Evolutionary conservation across 37 sponge, comb jelly and placozoan genomes (phyloP), one percentile per base, ranked within the genome.

Genomic region (Chondrilla cf. caribensis): DNA sequence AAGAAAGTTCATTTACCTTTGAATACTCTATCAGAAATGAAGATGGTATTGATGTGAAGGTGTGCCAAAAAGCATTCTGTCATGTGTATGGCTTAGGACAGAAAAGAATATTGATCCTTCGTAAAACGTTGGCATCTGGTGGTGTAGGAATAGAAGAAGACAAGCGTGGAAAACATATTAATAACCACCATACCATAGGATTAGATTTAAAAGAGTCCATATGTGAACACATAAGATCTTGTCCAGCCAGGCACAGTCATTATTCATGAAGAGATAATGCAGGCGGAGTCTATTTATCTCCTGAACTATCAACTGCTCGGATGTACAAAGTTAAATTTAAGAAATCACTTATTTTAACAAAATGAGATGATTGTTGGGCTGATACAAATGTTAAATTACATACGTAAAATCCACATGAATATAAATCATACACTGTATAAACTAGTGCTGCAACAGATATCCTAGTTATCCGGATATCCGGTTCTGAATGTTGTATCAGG

Each of bases 231-330:
- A 83, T 83, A 24, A 14, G 7, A 3, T 83, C 75, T 15, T 55
- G 70, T 51, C 84, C 76, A 8, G 11, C 60, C 3, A 83, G 84
- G 54, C 33, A n/a, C 3, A 83, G 84, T 54, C 84, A 83, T 32
- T 83, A 83, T 71, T 83, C 84, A 32, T 39, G 84, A 8, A 25
- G 72, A 36, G 70, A 72, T 22, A 83, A 83, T 33, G 43, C 84
- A 11, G 15, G 31, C 26, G 43, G 84, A 17, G 9, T 83, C 11
- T 83, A 83, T 38, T 60, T 83, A 35, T 32, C 76, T 64, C 38
- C 84, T 71, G 84, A 71, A 37, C 39, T 83, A 7, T 83, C 84
- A 72, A 83, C 72, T 54, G 84, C 67, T 26, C 60, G 84, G 32
- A 42, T 83, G 76, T 47, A 83, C 54, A 47, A 71, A 29, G 24